phyloP scores from a whole-genome alignment of 2,888 invertebrate genomes.

The Ptychoptera albimana region DNA sequence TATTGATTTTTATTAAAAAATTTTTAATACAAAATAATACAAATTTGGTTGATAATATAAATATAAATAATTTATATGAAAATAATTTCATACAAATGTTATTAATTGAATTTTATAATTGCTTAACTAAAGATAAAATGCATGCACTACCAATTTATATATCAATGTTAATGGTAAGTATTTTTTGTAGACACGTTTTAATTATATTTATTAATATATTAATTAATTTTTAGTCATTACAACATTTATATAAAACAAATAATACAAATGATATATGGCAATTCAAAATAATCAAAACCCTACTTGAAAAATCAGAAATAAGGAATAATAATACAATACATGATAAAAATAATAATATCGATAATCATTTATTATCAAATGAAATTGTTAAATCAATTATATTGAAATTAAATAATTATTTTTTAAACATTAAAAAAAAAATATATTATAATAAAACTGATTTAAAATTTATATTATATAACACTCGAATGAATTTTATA shows the following conservation, averaged over 20 bases:
- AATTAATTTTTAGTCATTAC: conserved; percentile 34
- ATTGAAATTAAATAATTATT: conserved; percentile 15
- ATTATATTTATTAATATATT: conserved; percentile 7
- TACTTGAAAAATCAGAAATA: conserved; percentile 14
- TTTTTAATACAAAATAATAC: conserved; percentile 34
- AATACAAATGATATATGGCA: conserved; percentile 54
- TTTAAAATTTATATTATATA: no score
- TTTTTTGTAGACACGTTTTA: conserved; percentile 5
- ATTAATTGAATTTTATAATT: conserved; percentile 59
- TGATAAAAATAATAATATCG: conserved; percentile 18
- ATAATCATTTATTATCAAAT: conserved; percentile 14
- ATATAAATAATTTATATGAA: conserved; percentile 30
- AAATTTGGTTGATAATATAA: conserved; percentile 13
- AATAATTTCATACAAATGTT: conserved; percentile 40
- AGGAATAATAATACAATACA: no score
- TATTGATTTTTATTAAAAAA: conserved; percentile 52
- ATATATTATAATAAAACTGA: no score
- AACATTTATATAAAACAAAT: conserved; percentile 35
- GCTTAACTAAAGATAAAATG: conserved; percentile 63
- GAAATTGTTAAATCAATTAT: conserved; percentile 25
- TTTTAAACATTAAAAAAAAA: no score
- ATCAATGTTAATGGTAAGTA: conserved; percentile 45
- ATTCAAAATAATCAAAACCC: conserved; percentile 48
- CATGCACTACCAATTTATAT: conserved; percentile 59
- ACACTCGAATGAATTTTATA: no score